phyloP scores from a whole-genome alignment of 1,140 invertebrate genomes.

The Drosophila gunungcola region DNA sequence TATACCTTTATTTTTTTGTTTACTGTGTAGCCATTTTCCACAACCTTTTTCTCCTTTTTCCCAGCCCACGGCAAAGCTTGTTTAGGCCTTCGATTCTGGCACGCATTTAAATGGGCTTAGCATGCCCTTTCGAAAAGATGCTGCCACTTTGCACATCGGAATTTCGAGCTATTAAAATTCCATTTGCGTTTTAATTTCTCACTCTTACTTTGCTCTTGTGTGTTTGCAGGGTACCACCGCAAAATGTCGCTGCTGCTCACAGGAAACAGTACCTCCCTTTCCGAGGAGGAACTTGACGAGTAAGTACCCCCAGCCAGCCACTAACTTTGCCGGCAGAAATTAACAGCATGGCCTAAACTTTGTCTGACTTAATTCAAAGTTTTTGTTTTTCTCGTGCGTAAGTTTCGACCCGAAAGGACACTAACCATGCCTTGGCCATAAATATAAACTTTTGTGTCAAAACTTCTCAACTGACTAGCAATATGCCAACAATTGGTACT shows the following conservation, averaged over 20 bases:
- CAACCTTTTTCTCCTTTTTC: background rate
- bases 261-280: conserved; percentile 83
- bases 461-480: conserved; percentile 32
- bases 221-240: conserved; percentile 39
- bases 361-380: conserved; percentile 27
- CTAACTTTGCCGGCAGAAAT: conserved; percentile 23
- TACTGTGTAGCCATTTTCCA: background rate
- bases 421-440: conserved; percentile 6
- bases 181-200: conserved; percentile 49
- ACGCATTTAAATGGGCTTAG: conserved; percentile 48
- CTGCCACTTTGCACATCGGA: conserved; percentile 38
- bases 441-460: conserved; percentile 37
- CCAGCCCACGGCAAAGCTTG: conserved; percentile 20
- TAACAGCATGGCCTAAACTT: conserved; percentile 46
- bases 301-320: conserved; percentile 75
- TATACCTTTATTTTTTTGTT: background rate
- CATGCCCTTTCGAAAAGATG: conserved; percentile 21
- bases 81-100: conserved; percentile 11
- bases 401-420: conserved; percentile 7
- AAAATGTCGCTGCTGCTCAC: conserved; percentile 76
- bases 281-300: conserved; percentile 86
- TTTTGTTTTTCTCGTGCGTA: conserved; percentile 17
- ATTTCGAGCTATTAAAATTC: conserved; percentile 40
- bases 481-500: background rate
- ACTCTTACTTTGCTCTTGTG: conserved; percentile 3